phyloP scores from a whole-genome alignment of 2,888 invertebrate species.

The Hymenopus coronatus region DNA sequence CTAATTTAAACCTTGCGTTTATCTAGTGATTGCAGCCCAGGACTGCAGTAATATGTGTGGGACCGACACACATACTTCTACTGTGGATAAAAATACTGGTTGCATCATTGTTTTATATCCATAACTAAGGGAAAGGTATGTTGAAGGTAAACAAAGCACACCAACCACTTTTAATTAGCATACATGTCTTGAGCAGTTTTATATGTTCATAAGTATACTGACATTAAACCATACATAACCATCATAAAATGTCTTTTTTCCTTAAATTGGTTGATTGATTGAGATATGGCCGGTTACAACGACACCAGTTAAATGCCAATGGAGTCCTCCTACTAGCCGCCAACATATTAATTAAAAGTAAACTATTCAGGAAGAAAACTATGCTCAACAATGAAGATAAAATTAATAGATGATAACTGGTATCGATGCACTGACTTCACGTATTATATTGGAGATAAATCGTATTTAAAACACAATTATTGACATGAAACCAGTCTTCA shows the following conservation, averaged over 20 bases:
- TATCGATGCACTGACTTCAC: neutral
- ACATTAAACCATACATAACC: neutral
- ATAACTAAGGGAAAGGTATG: neutral
- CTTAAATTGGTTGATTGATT: neutral
- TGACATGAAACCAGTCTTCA: neutral
- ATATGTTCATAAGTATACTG: neutral
- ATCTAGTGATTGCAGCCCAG: too few species aligned
- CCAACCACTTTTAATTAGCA: neutral
- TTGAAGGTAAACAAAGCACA: neutral
- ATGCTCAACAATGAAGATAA: neutral
- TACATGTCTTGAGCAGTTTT: constrained; percentile 5
- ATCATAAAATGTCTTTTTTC: neutral
- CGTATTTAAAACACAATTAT: neutral
- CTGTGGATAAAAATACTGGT: too few species aligned
- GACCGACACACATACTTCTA: too few species aligned
- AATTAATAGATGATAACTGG: neutral
- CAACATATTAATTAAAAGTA: neutral
- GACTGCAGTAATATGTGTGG: too few species aligned
- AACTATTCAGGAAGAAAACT: neutral
- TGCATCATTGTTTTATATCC: too few species aligned
- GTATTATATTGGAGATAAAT: neutral
- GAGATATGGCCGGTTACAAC: neutral
- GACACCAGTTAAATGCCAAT: neutral
- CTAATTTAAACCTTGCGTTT: too few species aligned
- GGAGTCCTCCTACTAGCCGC: neutral